Evolutionary conservation across 1,140 invertebrate genomes (phyloP).

Genomic region (Cotesia vestalis): DNA sequence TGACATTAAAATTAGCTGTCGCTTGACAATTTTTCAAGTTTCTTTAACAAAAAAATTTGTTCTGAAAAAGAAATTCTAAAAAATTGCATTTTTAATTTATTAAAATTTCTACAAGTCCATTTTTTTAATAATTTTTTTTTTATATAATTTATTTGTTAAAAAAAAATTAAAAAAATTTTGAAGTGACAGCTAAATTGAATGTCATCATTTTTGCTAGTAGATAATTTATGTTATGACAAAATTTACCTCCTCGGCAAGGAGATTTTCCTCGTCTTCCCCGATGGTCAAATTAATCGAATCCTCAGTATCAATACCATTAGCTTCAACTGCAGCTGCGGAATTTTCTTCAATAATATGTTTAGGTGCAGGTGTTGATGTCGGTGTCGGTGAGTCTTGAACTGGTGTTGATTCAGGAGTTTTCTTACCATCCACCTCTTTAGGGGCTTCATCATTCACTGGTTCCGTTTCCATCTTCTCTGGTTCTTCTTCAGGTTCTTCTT

Average conservation of each 20-base stretch:
- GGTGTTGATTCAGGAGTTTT: constrained; percentile 48
- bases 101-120: too few relatives aligned
- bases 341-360: constrained; percentile 14
- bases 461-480: constrained; percentile 36
- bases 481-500: constrained; percentile 46
- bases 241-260: constrained; percentile 78
- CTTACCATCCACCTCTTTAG: constrained; percentile 38
- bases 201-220: neutral
- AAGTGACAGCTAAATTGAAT: too few relatives aligned
- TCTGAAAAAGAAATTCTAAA: too few relatives aligned
- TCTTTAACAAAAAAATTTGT: too few relatives aligned
- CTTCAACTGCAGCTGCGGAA: constrained; percentile 51
- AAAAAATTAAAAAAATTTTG: too few relatives aligned
- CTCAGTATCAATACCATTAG: constrained; percentile 73
- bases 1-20: too few relatives aligned
- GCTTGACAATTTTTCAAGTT: too few relatives aligned
- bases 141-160: too few relatives aligned
- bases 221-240: constrained; percentile 24
- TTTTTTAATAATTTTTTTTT: too few relatives aligned
- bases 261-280: constrained; percentile 80
- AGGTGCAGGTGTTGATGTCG: constrained; percentile 35
- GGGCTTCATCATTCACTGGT: neutral
- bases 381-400: constrained; percentile 14
- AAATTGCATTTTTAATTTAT: too few relatives aligned
- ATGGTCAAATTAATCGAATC: constrained; percentile 84